phyloP scores from a whole-genome alignment of 92 coral and sea anemone genomes.

The Meandrina meandrites region DNA sequence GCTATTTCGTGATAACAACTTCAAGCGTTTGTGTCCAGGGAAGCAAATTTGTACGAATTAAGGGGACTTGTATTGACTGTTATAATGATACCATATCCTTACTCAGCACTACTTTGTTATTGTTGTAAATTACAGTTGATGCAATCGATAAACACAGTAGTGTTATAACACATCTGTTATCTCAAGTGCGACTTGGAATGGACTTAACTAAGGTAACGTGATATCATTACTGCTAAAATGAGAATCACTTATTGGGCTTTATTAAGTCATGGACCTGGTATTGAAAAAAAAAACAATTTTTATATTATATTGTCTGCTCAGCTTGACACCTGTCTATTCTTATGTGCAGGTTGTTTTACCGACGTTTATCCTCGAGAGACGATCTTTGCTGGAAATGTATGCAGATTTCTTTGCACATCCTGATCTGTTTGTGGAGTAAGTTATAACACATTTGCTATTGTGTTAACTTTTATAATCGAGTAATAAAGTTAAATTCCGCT shows the following conservation, averaged over 20 bases:
- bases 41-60: background rate
- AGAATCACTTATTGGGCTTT: background rate
- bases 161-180: constrained; percentile 89
- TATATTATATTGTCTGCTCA: background rate
- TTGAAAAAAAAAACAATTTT: background rate
- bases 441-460: background rate
- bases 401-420: constrained; percentile 99
- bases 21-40: background rate
- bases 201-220: constrained; percentile 91
- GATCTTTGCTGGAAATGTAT: constrained; percentile 97
- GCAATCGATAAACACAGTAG: constrained; percentile 89
- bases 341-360: constrained; percentile 87
- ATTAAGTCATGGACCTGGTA: too few species aligned
- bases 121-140: constrained; percentile 59
- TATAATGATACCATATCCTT: background rate
- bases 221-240: too few species aligned
- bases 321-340: background rate
- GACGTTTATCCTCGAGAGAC: constrained; percentile 95
- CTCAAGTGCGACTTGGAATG: constrained; percentile 99
- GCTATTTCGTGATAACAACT: background rate
- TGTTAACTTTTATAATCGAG: too few species aligned
- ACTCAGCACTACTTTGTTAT: background rate
- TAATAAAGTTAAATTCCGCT: too few species aligned
- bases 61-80: background rate
- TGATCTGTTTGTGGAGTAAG: constrained; percentile 85